Base-by-base conservation (phyloP, 2,888 invertebrate species). In the Drosophila pegasa region DNA sequence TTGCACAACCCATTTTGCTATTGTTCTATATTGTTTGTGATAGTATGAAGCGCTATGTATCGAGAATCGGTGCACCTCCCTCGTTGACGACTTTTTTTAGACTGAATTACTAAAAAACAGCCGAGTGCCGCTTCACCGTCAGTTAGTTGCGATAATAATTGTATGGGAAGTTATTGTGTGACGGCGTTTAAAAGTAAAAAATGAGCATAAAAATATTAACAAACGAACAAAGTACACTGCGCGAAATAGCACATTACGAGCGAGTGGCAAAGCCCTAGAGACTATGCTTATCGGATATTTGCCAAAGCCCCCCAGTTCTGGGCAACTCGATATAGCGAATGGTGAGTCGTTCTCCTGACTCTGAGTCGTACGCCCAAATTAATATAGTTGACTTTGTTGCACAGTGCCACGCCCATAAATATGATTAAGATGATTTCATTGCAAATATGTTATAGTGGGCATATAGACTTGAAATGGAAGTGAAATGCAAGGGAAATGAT, bases 1-100 rank as follows among this genome's bases (percentile, higher is more conserved):
- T 85, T 70, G 87, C 78, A 76, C 76, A 90, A 76, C 85, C 77
- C 88, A 89, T 88, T 78, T 62, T 63, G 7, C 14, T 54, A 58
- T 35, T 9, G 12, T 61, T 35, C 22, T 50, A 20, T 41, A 14
- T 37, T 22, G 12, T 27, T 18, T 60, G 2, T 31, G 14, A n/a
- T 14, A 5, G 9, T 22, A 16, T 3, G 9, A 10, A 20, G 10
- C n/a, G 7, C 16, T 12, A 3, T n/a, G n/a, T 45, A 16, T 27
- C 12, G 1, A 0, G 16, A 38, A 38, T 43, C 61, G 79, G 40
- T 70, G 66, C 50, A 51, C 31, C 41, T 68, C 20, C 37, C 61
- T 14, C 61, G 57, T 48, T 52, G 70, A 62, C 58, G 64, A 71
- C 48, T 66, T 58, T 57, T 40, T 60, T 64, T 64, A 65, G 68